Evolutionary conservation across 2,888 invertebrate species (phyloP).

Genomic region (Galerucella nymphaeae): DNA sequence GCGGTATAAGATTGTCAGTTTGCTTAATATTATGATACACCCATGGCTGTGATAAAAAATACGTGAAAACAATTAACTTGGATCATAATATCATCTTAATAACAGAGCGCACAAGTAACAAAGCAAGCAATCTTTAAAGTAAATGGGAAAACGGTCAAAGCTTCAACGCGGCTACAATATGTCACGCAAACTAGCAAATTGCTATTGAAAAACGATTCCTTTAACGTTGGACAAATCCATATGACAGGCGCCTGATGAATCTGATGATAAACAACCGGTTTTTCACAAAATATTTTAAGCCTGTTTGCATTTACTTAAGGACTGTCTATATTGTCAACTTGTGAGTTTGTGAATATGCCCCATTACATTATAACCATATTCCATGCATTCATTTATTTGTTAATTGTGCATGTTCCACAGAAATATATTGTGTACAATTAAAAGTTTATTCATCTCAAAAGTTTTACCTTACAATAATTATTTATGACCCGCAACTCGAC

Average conservation of each 20-base stretch:
- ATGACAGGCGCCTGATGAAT: no score
- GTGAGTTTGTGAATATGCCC: no score
- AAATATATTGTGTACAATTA: background rate
- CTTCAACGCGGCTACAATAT: constrained; percentile 30
- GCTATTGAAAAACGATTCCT: constrained; percentile 13
- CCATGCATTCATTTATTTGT: background rate
- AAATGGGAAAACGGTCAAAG: constrained; percentile 18
- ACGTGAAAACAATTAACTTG: constrained; percentile 15
- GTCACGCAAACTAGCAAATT: constrained; percentile 26
- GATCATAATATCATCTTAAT: constrained; percentile 9
- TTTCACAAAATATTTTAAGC: no score
- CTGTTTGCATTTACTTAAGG: no score
- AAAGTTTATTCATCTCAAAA: background rate
- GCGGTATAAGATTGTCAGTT: background rate
- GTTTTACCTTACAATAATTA: background rate
- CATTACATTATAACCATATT: no score
- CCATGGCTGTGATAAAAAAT: constrained; percentile 1
- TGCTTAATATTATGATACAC: background rate
- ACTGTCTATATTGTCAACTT: no score
- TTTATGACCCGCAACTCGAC: constrained; percentile 11
- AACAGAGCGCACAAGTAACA: constrained; percentile 32
- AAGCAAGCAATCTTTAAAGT: constrained; percentile 23
- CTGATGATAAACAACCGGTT: no score
- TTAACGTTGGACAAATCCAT: background rate
- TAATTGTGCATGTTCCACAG: background rate